These are phyloP conservation scores for Hemithea aestivaria DNA, from an alignment of 2,888 invertebrate species.

Conservation along the genomic window DNA sequence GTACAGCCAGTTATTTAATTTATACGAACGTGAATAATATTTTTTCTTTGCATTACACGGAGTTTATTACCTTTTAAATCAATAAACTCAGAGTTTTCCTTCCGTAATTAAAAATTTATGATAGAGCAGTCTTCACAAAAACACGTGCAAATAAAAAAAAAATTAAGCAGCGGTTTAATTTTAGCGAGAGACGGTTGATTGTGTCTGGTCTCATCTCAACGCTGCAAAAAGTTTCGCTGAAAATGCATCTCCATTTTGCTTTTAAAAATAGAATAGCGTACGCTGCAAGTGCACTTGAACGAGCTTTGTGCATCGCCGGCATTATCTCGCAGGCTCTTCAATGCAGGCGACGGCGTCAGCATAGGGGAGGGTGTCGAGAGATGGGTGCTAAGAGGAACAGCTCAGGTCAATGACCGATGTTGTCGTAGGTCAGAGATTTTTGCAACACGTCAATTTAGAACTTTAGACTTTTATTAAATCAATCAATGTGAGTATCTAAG, in stretches of 20 bases:
- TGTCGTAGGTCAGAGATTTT: conserved; percentile 35
- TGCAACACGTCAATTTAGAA: background rate
- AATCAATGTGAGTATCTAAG: no score
- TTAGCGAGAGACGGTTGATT: conserved; percentile 1
- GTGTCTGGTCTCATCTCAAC: background rate
- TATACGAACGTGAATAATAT: no score
- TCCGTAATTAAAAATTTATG: no score
- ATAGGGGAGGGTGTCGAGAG: conserved; percentile 37
- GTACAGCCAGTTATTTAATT: conserved; percentile 18
- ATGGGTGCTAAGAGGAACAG: conserved; percentile 11
- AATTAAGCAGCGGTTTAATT: background rate
- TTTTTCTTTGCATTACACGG: no score
- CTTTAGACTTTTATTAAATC: no score
- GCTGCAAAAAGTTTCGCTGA: conserved; percentile 13
- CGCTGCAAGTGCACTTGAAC: conserved; percentile 44
- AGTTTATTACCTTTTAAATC: no score
- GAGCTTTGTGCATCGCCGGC: conserved; percentile 49
- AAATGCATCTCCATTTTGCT: conserved; percentile 44
- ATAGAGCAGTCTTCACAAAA: no score
- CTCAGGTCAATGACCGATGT: conserved; percentile 28
- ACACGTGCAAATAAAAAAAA: background rate
- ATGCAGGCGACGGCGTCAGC: conserved; percentile 37
- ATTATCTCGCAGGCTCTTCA: conserved; percentile 55
- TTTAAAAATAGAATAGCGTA: conserved; percentile 59
- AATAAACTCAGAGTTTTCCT: no score